Conservation (phyloP, 37 sponge, comb jelly and placozoan species). For the Eunapius fragilis region DNA sequence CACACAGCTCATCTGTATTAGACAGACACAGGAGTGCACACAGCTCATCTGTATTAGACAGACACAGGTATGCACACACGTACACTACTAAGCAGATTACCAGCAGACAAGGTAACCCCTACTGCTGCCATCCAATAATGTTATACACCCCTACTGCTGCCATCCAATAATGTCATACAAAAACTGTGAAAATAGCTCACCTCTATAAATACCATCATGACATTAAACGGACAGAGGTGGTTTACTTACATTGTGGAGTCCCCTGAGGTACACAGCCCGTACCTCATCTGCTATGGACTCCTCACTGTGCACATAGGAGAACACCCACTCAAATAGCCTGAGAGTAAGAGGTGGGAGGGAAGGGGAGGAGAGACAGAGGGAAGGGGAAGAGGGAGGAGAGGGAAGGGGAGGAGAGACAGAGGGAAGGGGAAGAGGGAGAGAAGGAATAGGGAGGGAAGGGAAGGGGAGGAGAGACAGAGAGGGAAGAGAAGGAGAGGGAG, state of each 20-base stretch:
- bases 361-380: background rate
- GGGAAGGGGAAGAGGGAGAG: background rate
- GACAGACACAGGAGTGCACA: too few species aligned
- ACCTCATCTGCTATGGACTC: slow-evolving; percentile 35
- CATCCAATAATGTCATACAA: too few species aligned
- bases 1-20: too few species aligned
- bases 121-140: too few species aligned
- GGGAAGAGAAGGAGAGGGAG: background rate
- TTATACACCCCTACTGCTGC: too few species aligned
- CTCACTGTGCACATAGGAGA: slow-evolving; percentile 48
- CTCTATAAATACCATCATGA: background rate
- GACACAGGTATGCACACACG: too few species aligned
- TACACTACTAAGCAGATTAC: background rate
- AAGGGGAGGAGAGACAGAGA: background rate
- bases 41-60: too few species aligned
- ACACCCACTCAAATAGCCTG: slow-evolving; percentile 81
- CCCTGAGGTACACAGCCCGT: slow-evolving; percentile 67
- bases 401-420: background rate
- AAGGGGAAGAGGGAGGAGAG: background rate
- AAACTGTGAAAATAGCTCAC: too few species aligned
- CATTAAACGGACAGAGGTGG: background rate
- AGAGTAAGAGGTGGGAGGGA: background rate
- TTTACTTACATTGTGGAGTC: slow-evolving; percentile 58
- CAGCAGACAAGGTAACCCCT: background rate
- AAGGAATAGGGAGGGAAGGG: background rate